Evolutionary conservation across 2,888 invertebrate species (phyloP), one percentile per base, ranked within the genome.

Genomic region (Pantelozetes paolii): DNA sequence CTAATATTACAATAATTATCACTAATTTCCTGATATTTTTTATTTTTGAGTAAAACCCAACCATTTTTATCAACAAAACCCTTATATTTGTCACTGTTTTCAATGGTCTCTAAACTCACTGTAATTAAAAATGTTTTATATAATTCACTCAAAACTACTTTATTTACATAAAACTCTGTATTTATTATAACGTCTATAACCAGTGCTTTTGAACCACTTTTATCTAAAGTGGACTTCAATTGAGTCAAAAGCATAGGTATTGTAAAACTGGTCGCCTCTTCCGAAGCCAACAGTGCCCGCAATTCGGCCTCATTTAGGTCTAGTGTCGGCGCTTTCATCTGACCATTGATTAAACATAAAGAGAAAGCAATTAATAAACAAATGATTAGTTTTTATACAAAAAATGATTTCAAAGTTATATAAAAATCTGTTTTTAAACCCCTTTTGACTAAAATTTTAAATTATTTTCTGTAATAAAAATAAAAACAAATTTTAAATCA

Each of bases 1-100:
- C n/a, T 36, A 20, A n/a, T 42, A 67, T 23, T 23, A 40, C 23
- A 11, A 42, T 9, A 20, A 42, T 11, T 62, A 32, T 59, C 23
- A 67, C 36, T 42, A 1, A 67, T 11, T 40, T 67, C 23, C 26
- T 67, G 67, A 67, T 67, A 67, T 40, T 67, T 67, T 23, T 67
- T 67, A 40, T 67, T 67, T 15, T 67, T 67, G 42, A 67, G 67
- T 23, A 67, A 67, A 67, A 67, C 23, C 67, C 67, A 67, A 67
- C 42, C 40, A n/a, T 67, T 67, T 67, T 67, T 67, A 20, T 67
- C 67, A 40, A 67, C 42, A 2, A 5, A 6, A 23, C 2, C 23
- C 23, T 67, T 36, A 67, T 67, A 40, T 67, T 67, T 67, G 26
- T 62, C 62, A 15, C 36, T n/a, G n/a, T n/a, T 64, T 42, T 67